Evolutionary conservation across 1,140 invertebrate genomes (phyloP).

Genomic region (Hylaeus volcanicus): DNA sequence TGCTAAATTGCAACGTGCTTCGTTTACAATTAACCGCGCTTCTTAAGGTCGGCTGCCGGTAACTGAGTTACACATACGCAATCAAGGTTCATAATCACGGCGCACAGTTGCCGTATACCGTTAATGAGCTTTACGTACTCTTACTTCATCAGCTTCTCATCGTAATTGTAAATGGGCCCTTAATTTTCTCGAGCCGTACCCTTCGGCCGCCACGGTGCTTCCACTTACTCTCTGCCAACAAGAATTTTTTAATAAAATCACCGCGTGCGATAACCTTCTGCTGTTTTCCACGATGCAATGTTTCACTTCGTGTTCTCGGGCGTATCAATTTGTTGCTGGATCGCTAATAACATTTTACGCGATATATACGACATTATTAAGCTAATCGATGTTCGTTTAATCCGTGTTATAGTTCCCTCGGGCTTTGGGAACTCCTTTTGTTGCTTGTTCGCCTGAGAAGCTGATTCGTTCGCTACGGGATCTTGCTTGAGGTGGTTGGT

Average conservation of each 20-base stretch:
- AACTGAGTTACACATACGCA: slow-evolving; percentile 62
- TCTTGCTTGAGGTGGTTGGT: too few species aligned
- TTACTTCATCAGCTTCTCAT: slow-evolving; percentile 63
- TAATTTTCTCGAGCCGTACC: slow-evolving; percentile 53
- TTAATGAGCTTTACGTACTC: slow-evolving; percentile 64
- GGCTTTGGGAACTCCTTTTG: neutral
- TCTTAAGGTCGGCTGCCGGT: slow-evolving; percentile 58
- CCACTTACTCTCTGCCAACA: slow-evolving; percentile 42
- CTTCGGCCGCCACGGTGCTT: neutral
- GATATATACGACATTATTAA: slow-evolving; percentile 13
- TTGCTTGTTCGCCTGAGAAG: neutral
- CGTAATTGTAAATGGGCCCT: slow-evolving; percentile 62
- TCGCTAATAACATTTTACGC: neutral
- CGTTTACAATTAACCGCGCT: slow-evolving; percentile 64
- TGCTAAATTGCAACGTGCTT: slow-evolving; percentile 63
- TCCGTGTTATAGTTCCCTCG: neutral
- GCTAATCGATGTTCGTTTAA: slow-evolving; percentile 13
- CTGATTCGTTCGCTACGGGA: neutral
- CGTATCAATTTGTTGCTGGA: neutral
- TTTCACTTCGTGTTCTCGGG: neutral
- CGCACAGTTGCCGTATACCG: slow-evolving; percentile 41
- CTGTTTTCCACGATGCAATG: slow-evolving; percentile 13
- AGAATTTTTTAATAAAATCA: slow-evolving; percentile 42
- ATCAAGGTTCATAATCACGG: slow-evolving; percentile 62
- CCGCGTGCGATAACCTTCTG: neutral